phyloP scores from a whole-genome alignment of 2,797 vertebrate species.

The Pseudomugil tenellus region DNA sequence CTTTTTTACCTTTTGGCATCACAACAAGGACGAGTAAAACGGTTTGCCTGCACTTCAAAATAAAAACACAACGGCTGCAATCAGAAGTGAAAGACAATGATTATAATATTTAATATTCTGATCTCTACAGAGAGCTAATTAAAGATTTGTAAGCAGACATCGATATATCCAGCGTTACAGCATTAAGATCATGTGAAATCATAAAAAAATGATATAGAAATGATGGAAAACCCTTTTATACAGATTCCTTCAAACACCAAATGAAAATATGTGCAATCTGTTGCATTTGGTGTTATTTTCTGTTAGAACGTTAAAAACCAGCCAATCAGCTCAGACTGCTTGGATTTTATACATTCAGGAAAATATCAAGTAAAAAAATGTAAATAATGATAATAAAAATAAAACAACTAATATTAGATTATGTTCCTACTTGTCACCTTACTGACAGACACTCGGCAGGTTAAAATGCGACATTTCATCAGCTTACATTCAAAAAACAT shows the following conservation, averaged over 20 bases:
- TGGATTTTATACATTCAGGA: conserved; percentile 73
- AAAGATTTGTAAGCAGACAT: conserved; percentile 82
- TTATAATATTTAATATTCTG: conserved; percentile 85
- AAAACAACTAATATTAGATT: neutral
- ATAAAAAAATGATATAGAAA: conserved; percentile 57
- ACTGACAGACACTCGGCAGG: conserved; percentile 29
- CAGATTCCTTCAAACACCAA: conserved; percentile 38
- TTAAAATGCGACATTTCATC: conserved; percentile 38
- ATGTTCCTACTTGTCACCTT: conserved; percentile 17
- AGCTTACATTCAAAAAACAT: conserved; percentile 22
- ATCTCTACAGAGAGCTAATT: conserved; percentile 82
- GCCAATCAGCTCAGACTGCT: conserved; percentile 35
- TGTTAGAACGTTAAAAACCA: conserved; percentile 39
- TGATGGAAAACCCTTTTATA: conserved; percentile 43
- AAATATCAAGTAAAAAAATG: conserved; percentile 35
- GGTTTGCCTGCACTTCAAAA: neutral
- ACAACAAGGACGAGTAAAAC: neutral
- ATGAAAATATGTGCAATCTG: conserved; percentile 64
- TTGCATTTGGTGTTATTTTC: conserved; percentile 38
- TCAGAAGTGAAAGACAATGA: conserved; percentile 61
- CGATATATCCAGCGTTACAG: conserved; percentile 79
- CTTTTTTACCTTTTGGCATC: neutral
- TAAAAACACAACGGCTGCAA: conserved; percentile 24
- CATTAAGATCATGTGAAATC: conserved; percentile 67
- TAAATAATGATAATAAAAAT: conserved; percentile 6